phyloP scores from a whole-genome alignment of 1,140 invertebrate species.

The Penaeus indicus region DNA sequence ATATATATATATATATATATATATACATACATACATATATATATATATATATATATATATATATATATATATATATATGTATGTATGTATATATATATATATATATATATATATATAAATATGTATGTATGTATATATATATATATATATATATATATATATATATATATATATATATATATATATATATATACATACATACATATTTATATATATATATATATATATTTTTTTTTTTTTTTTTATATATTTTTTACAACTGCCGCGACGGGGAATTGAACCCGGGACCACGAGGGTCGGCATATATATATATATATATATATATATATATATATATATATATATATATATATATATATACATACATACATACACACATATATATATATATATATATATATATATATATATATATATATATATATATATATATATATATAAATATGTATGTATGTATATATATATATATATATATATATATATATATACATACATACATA shows the following conservation, averaged over 20 bases:
- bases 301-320: too few species aligned
- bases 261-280: not conserved
- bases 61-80: slow-evolving; percentile 18
- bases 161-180: slow-evolving; percentile 30
- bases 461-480: not conserved
- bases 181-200: slow-evolving; percentile 20
- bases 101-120: not conserved
- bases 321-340: too few species aligned
- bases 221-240: not conserved
- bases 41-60: slow-evolving; percentile 19
- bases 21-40: not conserved
- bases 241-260: not conserved
- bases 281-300: too few species aligned
- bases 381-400: too few species aligned
- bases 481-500: not conserved
- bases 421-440: too few species aligned
- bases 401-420: not conserved
- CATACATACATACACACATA: too few species aligned
- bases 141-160: slow-evolving; percentile 28
- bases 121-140: not conserved
- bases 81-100: slow-evolving; percentile 27
- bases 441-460: too few species aligned
- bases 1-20: not conserved
- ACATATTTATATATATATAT: not conserved
- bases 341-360: too few species aligned